Conservation (phyloP, 2,797 vertebrate genomes). For the Dendrocincla tyrannina region DNA sequence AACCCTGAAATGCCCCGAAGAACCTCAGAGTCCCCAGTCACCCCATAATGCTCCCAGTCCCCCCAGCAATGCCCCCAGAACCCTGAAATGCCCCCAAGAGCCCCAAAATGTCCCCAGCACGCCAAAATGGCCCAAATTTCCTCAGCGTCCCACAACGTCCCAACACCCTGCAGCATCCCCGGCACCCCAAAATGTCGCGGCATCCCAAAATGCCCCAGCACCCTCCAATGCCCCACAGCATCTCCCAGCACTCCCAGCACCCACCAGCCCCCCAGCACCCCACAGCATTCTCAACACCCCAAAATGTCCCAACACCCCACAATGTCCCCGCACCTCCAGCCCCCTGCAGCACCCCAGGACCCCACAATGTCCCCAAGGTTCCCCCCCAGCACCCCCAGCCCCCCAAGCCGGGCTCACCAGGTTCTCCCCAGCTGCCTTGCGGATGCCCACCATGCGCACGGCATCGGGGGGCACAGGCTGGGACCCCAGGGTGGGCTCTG, state of each 20-base stretch:
- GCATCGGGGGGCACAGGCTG: constrained; percentile 93
- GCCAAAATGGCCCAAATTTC: not conserved
- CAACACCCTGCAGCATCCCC: not conserved
- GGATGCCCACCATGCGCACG: constrained; percentile 95
- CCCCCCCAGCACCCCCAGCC: too few relatives aligned
- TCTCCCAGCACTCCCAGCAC: not conserved
- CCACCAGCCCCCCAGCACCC: not conserved
- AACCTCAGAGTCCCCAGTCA: too few relatives aligned
- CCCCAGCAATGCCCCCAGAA: not conserved
- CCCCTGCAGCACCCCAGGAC: too few relatives aligned
- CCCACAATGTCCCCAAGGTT: too few relatives aligned
- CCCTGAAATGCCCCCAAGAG: not conserved
- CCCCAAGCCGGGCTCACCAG: not conserved
- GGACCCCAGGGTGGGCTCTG: constrained; percentile 57
- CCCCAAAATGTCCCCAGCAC: not conserved
- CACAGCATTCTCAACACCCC: not conserved
- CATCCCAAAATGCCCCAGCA: not conserved
- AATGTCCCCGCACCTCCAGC: not conserved
- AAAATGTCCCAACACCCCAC: not conserved
- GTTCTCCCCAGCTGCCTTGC: constrained; percentile 81
- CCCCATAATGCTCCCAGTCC: not conserved
- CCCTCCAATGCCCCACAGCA: not conserved
- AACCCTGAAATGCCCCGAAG: not conserved
- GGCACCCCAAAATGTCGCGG: too few relatives aligned
- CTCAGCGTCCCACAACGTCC: not conserved